phyloP scores from a whole-genome alignment of 2,113 vertebrate species.

The Lathamus discolor region DNA sequence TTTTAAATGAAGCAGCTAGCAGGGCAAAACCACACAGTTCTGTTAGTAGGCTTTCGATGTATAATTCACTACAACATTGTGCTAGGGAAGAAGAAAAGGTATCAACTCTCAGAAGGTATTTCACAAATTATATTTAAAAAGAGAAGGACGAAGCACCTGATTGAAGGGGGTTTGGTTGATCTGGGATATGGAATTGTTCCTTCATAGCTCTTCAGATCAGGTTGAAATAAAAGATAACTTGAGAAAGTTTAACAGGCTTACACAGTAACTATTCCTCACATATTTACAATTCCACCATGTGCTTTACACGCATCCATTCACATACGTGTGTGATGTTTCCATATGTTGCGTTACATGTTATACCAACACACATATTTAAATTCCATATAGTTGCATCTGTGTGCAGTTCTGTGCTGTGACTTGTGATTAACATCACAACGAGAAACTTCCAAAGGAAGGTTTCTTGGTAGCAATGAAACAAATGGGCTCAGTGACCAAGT shows the following conservation, averaged over 20 bases:
- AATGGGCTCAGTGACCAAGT: rapidly evolving
- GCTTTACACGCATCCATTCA: neutral
- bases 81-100: neutral
- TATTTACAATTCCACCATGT: neutral
- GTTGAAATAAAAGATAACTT: neutral
- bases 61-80: neutral
- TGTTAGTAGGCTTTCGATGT: neutral
- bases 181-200: neutral
- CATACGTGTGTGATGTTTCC: rapidly evolving
- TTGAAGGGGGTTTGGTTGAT: neutral
- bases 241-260: neutral
- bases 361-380: neutral
- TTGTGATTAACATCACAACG: too few species aligned
- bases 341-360: neutral
- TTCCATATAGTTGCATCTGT: neutral
- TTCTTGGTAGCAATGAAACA: neutral
- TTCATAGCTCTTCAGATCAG: neutral
- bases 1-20: neutral
- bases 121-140: neutral
- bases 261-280: neutral
- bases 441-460: neutral
- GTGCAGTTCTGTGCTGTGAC: neutral
- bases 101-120: neutral
- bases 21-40: neutral
- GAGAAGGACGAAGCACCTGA: neutral